phyloP scores from a whole-genome alignment of 1,140 invertebrate species.

The Aphidius gifuensis region DNA sequence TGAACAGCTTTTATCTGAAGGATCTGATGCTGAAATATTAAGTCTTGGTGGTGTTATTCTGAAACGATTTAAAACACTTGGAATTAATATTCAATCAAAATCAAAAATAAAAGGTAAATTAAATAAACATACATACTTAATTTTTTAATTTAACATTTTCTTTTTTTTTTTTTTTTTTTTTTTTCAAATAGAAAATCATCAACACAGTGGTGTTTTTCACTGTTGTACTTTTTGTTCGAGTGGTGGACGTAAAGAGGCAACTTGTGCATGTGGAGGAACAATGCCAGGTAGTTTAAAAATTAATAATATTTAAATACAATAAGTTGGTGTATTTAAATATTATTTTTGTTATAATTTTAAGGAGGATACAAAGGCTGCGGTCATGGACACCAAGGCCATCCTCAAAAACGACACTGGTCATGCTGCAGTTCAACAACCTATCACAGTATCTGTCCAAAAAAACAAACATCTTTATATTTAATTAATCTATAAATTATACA shows the following conservation, averaged over 20 bases:
- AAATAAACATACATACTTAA: neutral
- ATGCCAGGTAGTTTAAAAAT: slow-evolving; percentile 60
- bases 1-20: slow-evolving; percentile 63
- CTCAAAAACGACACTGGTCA: slow-evolving; percentile 75
- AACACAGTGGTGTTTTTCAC: slow-evolving; percentile 70
- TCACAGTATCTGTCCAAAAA: slow-evolving; percentile 38
- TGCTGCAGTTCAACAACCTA: slow-evolving; percentile 63
- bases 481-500: slow-evolving; percentile 34
- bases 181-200: slow-evolving; percentile 24
- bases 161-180: slow-evolving; percentile 1
- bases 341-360: slow-evolving; percentile 8
- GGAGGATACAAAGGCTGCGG: slow-evolving; percentile 75
- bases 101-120: slow-evolving; percentile 7
- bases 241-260: slow-evolving; percentile 65
- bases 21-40: slow-evolving; percentile 67
- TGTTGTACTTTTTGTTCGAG: slow-evolving; percentile 81
- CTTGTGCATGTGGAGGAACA: slow-evolving; percentile 67
- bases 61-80: slow-evolving; percentile 59
- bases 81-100: slow-evolving; percentile 26
- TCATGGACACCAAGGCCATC: slow-evolving; percentile 75
- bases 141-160: neutral
- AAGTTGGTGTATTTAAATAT: neutral
- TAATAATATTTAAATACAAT: neutral
- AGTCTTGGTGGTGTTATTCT: slow-evolving; percentile 63
- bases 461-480: slow-evolving; percentile 32